phyloP scores from a whole-genome alignment of 2,797 vertebrate species.

The Thaleichthys pacificus region DNA sequence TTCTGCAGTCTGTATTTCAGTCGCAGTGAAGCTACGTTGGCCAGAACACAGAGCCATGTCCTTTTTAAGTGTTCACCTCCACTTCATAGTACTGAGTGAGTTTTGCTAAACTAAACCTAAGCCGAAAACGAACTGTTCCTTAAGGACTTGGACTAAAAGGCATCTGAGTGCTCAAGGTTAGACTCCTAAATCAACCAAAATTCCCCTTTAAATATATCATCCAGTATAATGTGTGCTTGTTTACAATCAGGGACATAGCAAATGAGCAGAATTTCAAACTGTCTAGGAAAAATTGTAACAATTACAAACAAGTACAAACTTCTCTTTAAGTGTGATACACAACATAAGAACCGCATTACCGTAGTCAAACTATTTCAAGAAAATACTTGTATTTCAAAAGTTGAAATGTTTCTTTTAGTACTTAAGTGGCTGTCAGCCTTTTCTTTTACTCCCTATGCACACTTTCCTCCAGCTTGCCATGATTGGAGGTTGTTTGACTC shows the following conservation, averaged over 20 bases:
- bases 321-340: background rate
- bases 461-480: background rate
- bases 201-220: background rate
- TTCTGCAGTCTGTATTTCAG: background rate
- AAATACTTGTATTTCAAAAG: background rate
- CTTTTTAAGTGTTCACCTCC: constrained; percentile 3
- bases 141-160: constrained; percentile 22
- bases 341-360: constrained; percentile 1
- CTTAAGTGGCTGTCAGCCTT: background rate
- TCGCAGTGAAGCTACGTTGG: background rate
- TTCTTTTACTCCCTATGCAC: background rate
- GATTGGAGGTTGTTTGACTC: background rate
- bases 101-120: background rate
- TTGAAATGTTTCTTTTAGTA: background rate
- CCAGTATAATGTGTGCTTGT: background rate
- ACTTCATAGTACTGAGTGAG: background rate
- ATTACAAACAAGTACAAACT: background rate
- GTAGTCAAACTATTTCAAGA: background rate
- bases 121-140: constrained; percentile 12
- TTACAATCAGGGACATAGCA: background rate
- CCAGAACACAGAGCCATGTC: constrained; percentile 3
- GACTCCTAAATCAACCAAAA: background rate
- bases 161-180: background rate
- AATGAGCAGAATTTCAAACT: too few relatives aligned
- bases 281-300: too few relatives aligned